phyloP scores from a whole-genome alignment of 2,888 invertebrate species.

The Alloscopus bannaensis region DNA sequence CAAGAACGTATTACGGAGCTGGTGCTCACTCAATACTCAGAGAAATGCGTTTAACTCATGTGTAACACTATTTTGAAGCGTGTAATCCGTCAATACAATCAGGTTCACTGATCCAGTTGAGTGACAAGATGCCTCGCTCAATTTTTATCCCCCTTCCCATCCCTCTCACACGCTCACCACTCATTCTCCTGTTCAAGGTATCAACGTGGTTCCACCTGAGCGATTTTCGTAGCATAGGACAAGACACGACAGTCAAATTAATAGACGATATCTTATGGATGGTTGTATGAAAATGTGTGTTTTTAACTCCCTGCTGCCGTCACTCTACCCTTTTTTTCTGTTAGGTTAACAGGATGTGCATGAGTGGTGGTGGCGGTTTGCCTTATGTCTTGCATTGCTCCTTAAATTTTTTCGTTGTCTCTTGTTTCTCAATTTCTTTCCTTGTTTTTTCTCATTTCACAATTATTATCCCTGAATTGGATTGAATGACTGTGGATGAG shows the following conservation, averaged over 20 bases:
- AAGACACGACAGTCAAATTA: slow-evolving; percentile 53
- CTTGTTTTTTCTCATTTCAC: slow-evolving; percentile 4
- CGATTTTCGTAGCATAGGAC: slow-evolving; percentile 30
- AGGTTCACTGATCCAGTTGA: slow-evolving; percentile 46
- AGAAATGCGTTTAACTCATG: slow-evolving; percentile 22
- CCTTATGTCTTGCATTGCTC: slow-evolving; percentile 25
- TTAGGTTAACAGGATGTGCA: slow-evolving; percentile 54
- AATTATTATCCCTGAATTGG: no score
- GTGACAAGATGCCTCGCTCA: slow-evolving; percentile 42
- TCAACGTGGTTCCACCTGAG: slow-evolving; percentile 43
- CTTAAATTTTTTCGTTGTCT: slow-evolving; percentile 26
- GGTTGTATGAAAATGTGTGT: no score
- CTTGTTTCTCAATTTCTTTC: slow-evolving; percentile 24
- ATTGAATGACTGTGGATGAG: no score
- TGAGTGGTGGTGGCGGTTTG: slow-evolving; percentile 58
- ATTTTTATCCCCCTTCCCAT: not conserved
- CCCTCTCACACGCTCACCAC: not conserved
- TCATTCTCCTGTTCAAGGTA: slow-evolving; percentile 13
- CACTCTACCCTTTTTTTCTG: not conserved
- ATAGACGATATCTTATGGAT: slow-evolving; percentile 49
- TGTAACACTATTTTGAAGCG: slow-evolving; percentile 23
- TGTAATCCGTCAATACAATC: slow-evolving; percentile 51
- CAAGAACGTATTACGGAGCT: no score
- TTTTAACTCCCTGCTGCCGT: not conserved
- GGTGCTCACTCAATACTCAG: no score